Conservation (phyloP, 2,113 vertebrate genomes). For the Coreoperca whiteheadi region DNA sequence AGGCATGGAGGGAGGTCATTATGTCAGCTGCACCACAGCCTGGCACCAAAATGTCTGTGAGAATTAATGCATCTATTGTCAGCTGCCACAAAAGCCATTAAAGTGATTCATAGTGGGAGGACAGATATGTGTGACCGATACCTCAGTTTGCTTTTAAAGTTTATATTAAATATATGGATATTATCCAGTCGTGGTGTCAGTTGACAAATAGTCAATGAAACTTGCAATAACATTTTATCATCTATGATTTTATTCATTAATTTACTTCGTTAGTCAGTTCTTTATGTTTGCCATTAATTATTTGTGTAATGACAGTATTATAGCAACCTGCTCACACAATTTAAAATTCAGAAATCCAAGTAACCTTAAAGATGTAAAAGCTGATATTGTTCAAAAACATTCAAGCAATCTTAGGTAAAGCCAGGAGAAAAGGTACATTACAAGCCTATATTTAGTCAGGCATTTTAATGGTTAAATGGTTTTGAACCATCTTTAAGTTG, state of each 20-base stretch:
- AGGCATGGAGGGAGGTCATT: not conserved
- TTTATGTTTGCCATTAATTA: not conserved
- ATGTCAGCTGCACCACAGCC: conserved; percentile 2
- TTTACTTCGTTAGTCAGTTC: not conserved
- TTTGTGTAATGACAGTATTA: not conserved
- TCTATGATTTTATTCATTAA: not conserved
- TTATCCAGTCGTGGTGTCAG: not conserved
- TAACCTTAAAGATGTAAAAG: not conserved
- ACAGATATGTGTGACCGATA: not conserved
- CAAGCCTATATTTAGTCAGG: not conserved
- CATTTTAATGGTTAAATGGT: not conserved
- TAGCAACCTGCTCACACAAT: not conserved
- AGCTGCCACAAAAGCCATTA: not conserved
- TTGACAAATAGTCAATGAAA: not conserved
- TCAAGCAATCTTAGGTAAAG: not conserved
- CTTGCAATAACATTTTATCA: too few species aligned
- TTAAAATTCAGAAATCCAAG: not conserved
- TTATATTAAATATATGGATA: not conserved
- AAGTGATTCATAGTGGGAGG: not conserved
- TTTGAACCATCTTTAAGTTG: not conserved
- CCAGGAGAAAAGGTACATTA: not conserved
- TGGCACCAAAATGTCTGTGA: conserved; percentile 30
- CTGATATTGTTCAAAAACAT: not conserved
- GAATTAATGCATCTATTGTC: conserved; percentile 18
- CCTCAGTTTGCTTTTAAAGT: not conserved